Conservation (phyloP, 2,797 vertebrate genomes). For the Acanthurus tractus region DNA sequence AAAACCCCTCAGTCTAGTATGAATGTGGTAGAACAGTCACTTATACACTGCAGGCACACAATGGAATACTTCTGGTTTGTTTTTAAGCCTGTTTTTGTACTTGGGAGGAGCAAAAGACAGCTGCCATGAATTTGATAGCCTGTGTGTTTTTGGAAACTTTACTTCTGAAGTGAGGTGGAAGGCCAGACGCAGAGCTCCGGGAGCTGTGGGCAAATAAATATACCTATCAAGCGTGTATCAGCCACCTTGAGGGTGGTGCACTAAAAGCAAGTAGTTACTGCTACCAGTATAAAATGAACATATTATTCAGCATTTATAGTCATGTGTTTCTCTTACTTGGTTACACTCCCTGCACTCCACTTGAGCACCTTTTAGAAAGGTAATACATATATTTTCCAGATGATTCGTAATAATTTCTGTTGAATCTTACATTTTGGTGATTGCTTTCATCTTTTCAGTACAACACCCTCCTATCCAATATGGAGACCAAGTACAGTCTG, state of each 20-base stretch:
- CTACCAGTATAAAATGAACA: neutral
- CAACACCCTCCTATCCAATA: constrained; percentile 91
- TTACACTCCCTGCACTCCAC: neutral
- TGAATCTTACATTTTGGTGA: constrained; percentile 6
- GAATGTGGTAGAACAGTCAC: no score
- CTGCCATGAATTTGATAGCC: neutral
- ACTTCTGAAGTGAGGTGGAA: neutral
- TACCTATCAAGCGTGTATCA: neutral
- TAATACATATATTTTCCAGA: neutral
- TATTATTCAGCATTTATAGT: neutral
- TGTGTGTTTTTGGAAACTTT: neutral
- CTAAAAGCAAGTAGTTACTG: neutral
- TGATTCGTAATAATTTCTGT: neutral
- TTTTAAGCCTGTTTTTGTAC: neutral
- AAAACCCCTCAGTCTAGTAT: neutral
- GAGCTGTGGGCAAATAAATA: neutral
- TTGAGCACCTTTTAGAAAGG: neutral
- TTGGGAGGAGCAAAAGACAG: neutral
- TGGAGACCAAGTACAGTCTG: constrained; percentile 95
- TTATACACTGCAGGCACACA: no score
- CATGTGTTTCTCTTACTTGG: neutral
- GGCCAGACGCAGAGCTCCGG: neutral
- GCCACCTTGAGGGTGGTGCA: neutral
- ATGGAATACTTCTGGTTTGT: no score
- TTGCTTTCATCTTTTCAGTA: constrained; percentile 84